Conservation (phyloP, 1,140 invertebrate genomes). For the Metopolophium dirhodum region DNA sequence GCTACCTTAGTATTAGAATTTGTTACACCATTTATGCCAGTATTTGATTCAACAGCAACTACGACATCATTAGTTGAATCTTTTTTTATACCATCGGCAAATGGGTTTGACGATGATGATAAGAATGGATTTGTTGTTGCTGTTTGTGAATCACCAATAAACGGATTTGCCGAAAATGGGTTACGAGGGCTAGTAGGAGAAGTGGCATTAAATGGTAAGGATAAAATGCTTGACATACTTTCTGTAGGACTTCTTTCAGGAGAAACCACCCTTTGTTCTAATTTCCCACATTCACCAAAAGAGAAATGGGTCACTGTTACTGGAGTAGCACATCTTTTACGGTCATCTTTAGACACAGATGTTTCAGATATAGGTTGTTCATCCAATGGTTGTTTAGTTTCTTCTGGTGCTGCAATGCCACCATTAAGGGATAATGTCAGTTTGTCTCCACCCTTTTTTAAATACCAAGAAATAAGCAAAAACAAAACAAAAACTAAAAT, state of each 20-base stretch:
- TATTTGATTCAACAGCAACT: slow-evolving; percentile 61
- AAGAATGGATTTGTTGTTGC: slow-evolving; percentile 66
- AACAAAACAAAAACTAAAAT: slow-evolving; percentile 60
- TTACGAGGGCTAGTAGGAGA: slow-evolving; percentile 58
- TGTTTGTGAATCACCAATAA: slow-evolving; percentile 50
- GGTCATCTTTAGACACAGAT: slow-evolving; percentile 57
- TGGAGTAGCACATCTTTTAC: slow-evolving; percentile 62
- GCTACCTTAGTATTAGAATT: slow-evolving; percentile 36
- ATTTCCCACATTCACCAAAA: slow-evolving; percentile 65
- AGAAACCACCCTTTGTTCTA: slow-evolving; percentile 64
- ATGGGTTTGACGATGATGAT: slow-evolving; percentile 64
- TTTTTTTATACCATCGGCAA: slow-evolving; percentile 64
- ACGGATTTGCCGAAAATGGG: slow-evolving; percentile 60
- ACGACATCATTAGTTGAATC: slow-evolving; percentile 63
- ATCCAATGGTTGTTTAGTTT: slow-evolving; percentile 49
- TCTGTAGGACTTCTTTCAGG: slow-evolving; percentile 60
- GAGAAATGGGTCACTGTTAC: slow-evolving; percentile 69
- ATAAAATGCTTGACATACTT: slow-evolving; percentile 58
- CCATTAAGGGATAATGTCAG: slow-evolving; percentile 69
- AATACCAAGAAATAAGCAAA: slow-evolving; percentile 56
- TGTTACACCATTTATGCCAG: slow-evolving; percentile 21
- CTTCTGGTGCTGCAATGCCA: slow-evolving; percentile 56
- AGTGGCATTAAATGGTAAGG: slow-evolving; percentile 58
- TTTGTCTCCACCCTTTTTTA: slow-evolving; percentile 74
- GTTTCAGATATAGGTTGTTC: slow-evolving; percentile 58